A percentile compares a stretch with the other conserved stretches of the same genome.
phyloP scores from a whole-genome alignment of 2,113 vertebrate genomes.

The Ictalurus furcatus region DNA sequence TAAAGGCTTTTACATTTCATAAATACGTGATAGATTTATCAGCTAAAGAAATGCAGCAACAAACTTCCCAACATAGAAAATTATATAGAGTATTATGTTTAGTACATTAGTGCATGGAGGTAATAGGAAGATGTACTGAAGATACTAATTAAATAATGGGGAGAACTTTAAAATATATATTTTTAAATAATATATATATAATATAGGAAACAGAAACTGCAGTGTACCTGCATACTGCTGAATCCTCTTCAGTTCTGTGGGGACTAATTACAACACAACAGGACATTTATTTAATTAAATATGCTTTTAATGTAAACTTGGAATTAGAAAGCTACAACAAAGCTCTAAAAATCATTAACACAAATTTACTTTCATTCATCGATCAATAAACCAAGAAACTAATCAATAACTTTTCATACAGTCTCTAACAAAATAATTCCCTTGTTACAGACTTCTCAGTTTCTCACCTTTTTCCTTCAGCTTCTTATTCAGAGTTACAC shows the following conservation, averaged over 20 bases:
- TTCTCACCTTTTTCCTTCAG: constrained; percentile 5
- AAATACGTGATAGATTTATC: too few species aligned
- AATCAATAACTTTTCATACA: not conserved
- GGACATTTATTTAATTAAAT: not conserved
- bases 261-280: not conserved
- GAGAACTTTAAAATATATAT: too few species aligned
- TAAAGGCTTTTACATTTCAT: too few species aligned
- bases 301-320: too few species aligned
- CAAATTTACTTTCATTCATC: too few species aligned
- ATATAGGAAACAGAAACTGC: not conserved
- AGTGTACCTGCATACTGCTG: constrained; percentile 6
- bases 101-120: not conserved
- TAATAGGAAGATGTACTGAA: not conserved
- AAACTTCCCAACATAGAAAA: too few species aligned
- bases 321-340: too few species aligned
- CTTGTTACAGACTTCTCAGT: too few species aligned
- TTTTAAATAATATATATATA: not conserved
- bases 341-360: too few species aligned
- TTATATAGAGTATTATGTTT: not conserved
- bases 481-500: not conserved
- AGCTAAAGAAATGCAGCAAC: too few species aligned
- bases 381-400: too few species aligned
- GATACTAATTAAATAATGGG: not conserved
- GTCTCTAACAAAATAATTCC: not conserved
- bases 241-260: not conserved